Conservation (phyloP, 2,888 invertebrate genomes). For the Lypha dubia region DNA sequence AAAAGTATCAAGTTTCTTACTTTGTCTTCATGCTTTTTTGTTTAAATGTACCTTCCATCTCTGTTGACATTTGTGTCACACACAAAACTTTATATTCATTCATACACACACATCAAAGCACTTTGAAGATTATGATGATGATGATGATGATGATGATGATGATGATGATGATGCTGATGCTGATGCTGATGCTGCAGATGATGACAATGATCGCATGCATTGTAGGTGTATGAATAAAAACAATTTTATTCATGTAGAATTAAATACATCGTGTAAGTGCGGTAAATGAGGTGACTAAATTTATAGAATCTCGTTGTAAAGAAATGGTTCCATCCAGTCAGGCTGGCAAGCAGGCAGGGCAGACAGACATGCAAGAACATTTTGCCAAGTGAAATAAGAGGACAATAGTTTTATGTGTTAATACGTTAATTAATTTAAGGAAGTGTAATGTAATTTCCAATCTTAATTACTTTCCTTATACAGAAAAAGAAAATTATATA, state of each 20-base stretch:
- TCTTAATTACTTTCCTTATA: not conserved
- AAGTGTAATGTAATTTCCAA: slow-evolving; percentile 18
- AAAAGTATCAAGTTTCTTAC: not conserved
- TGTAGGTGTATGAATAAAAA: slow-evolving; percentile 37
- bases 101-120: slow-evolving; percentile 16
- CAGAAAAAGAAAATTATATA: not conserved
- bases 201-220: slow-evolving; percentile 53
- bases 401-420: slow-evolving; percentile 26
- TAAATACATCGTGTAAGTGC: slow-evolving; percentile 26
- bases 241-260: slow-evolving; percentile 53
- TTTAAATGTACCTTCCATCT: slow-evolving; percentile 8
- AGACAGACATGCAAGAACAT: not conserved
- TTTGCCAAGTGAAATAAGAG: slow-evolving; percentile 22
- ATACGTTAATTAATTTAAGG: slow-evolving; percentile 48
- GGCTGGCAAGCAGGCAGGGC: too few species aligned
- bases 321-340: too few species aligned
- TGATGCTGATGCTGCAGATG: slow-evolving; percentile 20
- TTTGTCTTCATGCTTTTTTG: not conserved
- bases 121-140: slow-evolving; percentile 2
- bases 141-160: slow-evolving; percentile 47
- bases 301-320: slow-evolving; percentile 39
- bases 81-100: slow-evolving; percentile 35
- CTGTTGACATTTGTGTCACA: not conserved
- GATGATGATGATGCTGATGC: slow-evolving; percentile 37
- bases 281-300: slow-evolving; percentile 59